phyloP scores from a whole-genome alignment of 2,113 vertebrate species.

The Pseudonaja textilis region DNA sequence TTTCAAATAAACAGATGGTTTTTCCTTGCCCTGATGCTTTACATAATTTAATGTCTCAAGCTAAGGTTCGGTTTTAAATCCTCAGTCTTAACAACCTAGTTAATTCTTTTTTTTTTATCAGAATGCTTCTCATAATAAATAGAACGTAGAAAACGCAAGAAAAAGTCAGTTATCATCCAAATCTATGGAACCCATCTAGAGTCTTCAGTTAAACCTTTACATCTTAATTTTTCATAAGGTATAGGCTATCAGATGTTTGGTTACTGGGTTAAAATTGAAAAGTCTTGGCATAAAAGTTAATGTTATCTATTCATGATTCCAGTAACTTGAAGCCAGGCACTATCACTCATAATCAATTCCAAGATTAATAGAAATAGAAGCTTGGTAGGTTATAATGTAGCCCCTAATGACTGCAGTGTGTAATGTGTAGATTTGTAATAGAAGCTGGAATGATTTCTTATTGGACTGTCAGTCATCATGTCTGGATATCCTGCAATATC shows the following conservation, averaged over 20 bases:
- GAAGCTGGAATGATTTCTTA: not conserved
- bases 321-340: not conserved
- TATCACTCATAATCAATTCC: not conserved
- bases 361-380: not conserved
- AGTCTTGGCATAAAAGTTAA: not conserved
- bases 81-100: not conserved
- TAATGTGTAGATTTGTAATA: not conserved
- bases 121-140: not conserved
- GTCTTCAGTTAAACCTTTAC: not conserved
- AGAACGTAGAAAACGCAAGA: not conserved
- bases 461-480: not conserved
- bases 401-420: not conserved
- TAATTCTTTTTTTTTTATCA: not conserved
- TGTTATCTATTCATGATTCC: not conserved
- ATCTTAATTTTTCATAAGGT: not conserved
- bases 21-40: not conserved
- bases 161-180: not conserved
- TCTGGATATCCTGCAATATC: not conserved
- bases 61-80: not conserved
- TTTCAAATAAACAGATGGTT: slow-evolving; percentile 48
- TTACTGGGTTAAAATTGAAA: not conserved
- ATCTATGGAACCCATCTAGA: not conserved
- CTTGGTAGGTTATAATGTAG: not conserved
- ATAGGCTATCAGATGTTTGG: not conserved
- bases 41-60: not conserved